Conservation (phyloP, 2,888 invertebrate genomes). For the Phyto melanocephala region DNA sequence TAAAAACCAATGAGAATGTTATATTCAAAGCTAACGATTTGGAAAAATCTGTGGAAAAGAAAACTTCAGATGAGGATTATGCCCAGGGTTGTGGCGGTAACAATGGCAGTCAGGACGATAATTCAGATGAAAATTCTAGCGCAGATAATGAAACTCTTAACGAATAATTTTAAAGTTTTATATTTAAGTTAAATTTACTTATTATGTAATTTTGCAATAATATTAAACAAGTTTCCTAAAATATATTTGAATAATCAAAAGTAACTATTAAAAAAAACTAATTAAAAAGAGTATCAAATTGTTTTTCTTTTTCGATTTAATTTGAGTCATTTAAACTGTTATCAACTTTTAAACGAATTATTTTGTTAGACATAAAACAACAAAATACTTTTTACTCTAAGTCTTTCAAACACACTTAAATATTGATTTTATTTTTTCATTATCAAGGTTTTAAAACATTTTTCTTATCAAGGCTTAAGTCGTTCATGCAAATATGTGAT, state of each 20-base stretch:
- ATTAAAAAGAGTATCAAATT: too few species aligned
- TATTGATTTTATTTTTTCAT: slow-evolving; percentile 27
- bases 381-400: too few species aligned
- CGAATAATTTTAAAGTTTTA: slow-evolving; percentile 4
- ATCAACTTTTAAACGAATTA: too few species aligned
- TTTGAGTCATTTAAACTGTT: too few species aligned
- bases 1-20: background rate
- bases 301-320: too few species aligned
- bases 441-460: slow-evolving; percentile 48
- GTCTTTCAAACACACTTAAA: too few species aligned
- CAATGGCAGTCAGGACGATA: slow-evolving; percentile 67
- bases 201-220: too few species aligned
- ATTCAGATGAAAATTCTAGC: slow-evolving; percentile 64
- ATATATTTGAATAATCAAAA: too few species aligned
- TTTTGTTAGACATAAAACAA: too few species aligned
- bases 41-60: background rate
- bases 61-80: slow-evolving; percentile 70
- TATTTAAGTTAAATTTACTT: too few species aligned
- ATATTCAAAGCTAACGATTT: background rate
- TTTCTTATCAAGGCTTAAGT: slow-evolving; percentile 41
- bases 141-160: slow-evolving; percentile 71
- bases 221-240: too few species aligned
- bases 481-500: slow-evolving; percentile 6
- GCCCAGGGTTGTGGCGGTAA: slow-evolving; percentile 73
- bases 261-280: too few species aligned